Percentiles rank a stretch among this genome's conserved stretches.
Conservation (phyloP, 2,797 vertebrate genomes). For the Sternotherus odoratus region DNA sequence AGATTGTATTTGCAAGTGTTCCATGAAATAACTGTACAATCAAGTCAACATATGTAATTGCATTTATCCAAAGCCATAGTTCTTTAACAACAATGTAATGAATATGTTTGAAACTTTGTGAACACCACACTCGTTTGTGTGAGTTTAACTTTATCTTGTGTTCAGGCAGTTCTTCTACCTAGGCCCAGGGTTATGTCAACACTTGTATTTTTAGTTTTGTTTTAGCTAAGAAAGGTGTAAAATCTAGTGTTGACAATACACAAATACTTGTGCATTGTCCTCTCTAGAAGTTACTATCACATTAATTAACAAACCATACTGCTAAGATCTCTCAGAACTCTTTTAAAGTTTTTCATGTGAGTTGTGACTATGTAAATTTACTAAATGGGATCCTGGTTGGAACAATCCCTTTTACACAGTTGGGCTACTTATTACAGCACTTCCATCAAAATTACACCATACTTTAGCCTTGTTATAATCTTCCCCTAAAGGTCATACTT, state of each 20-base stretch:
- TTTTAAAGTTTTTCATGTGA: neutral
- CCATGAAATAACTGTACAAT: neutral
- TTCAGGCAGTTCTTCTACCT: neutral
- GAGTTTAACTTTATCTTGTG: neutral
- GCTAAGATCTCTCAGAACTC: neutral
- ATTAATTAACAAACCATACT: neutral
- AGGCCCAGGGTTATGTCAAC: neutral
- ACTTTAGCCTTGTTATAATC: too few species aligned
- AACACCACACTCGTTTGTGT: neutral
- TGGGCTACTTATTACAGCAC: rapidly evolving
- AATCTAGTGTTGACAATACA: neutral
- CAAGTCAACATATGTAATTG: neutral
- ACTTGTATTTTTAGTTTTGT: neutral
- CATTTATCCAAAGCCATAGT: neutral
- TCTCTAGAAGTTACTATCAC: neutral
- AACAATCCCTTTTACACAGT: rapidly evolving
- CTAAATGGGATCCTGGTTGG: rapidly evolving
- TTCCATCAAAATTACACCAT: too few species aligned
- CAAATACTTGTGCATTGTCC: neutral
- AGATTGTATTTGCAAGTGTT: neutral
- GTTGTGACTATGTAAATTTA: neutral
- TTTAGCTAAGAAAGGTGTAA: neutral
- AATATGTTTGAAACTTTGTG: neutral
- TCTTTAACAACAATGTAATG: neutral
- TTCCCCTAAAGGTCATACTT: too few species aligned